These are phyloP conservation scores for Eulemur rufifrons DNA, from an alignment of 2,113 vertebrate genomes.

Conservation along the genomic window DNA sequence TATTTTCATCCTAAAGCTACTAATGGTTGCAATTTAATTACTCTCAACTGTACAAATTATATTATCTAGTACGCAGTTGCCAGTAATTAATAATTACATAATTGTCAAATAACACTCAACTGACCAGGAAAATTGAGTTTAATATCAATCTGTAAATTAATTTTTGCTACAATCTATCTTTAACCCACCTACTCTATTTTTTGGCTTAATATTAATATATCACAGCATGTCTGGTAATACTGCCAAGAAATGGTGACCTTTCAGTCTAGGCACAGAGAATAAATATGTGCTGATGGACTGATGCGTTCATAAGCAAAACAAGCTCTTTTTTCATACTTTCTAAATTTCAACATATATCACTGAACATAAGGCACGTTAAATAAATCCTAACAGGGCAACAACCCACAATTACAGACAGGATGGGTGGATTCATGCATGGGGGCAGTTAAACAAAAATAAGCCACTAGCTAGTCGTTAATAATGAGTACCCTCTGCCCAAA, in stretches of 20 bases:
- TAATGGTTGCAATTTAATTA: conserved; percentile 12
- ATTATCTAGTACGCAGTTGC: conserved; percentile 59
- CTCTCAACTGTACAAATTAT: not conserved
- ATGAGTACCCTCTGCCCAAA: not conserved
- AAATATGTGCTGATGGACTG: not conserved
- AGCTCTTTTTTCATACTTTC: not conserved
- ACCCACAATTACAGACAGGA: not conserved
- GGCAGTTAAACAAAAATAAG: not conserved
- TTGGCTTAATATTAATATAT: not conserved
- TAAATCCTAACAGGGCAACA: conserved; percentile 3
- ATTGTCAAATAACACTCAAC: not conserved
- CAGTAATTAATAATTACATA: not conserved
- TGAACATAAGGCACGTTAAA: not conserved
- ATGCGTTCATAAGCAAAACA: not conserved
- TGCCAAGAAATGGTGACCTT: conserved; percentile 21
- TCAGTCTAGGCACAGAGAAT: not conserved
- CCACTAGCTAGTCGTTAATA: not conserved
- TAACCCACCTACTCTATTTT: not conserved
- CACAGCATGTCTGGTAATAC: not conserved
- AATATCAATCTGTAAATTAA: conserved; percentile 9
- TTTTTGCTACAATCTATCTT: not conserved
- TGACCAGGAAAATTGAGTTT: not conserved
- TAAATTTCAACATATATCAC: conserved; percentile 3
- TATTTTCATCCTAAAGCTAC: not conserved
- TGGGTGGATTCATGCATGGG: not conserved